Conservation (phyloP, 2,888 invertebrate genomes). For the Caenorhabditis afra region DNA sequence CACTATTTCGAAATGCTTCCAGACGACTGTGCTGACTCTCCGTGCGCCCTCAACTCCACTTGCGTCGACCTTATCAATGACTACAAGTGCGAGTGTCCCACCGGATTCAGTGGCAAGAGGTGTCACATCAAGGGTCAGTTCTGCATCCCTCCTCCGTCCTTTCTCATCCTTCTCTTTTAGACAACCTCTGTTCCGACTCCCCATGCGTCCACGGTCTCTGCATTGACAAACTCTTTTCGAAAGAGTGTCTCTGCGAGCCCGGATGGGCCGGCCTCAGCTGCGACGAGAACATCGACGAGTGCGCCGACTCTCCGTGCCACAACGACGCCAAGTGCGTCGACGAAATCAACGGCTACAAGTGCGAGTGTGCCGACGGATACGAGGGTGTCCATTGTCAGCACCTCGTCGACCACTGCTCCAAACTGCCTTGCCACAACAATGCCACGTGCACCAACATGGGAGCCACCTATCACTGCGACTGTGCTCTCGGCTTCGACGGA, state of each 20-base stretch:
- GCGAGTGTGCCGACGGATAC: slow-evolving; percentile 93
- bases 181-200: slow-evolving; percentile 91
- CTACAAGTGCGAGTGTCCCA: slow-evolving; percentile 93
- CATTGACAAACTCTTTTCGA: slow-evolving; percentile 91
- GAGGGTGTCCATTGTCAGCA: slow-evolving; percentile 92
- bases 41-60: slow-evolving; percentile 88
- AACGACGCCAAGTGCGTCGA: slow-evolving; percentile 95
- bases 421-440: slow-evolving; percentile 82
- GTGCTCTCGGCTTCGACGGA: slow-evolving; percentile 93
- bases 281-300: slow-evolving; percentile 87
- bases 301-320: slow-evolving; percentile 90
- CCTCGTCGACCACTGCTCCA: slow-evolving; percentile 92
- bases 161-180: slow-evolving; percentile 48
- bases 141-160: background rate
- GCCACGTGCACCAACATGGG: slow-evolving; percentile 88
- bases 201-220: slow-evolving; percentile 88
- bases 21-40: slow-evolving; percentile 93
- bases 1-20: slow-evolving; percentile 48
- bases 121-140: slow-evolving; percentile 89
- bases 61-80: slow-evolving; percentile 96
- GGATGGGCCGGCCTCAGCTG: slow-evolving; percentile 71
- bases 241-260: slow-evolving; percentile 72
- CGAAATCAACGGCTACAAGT: slow-evolving; percentile 85
- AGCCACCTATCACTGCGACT: slow-evolving; percentile 90
- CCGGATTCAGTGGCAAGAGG: slow-evolving; percentile 94